Evolutionary conservation across 2,888 invertebrate genomes (phyloP), one percentile per base, ranked within the genome.

Genomic region (Crematogaster levior): DNA sequence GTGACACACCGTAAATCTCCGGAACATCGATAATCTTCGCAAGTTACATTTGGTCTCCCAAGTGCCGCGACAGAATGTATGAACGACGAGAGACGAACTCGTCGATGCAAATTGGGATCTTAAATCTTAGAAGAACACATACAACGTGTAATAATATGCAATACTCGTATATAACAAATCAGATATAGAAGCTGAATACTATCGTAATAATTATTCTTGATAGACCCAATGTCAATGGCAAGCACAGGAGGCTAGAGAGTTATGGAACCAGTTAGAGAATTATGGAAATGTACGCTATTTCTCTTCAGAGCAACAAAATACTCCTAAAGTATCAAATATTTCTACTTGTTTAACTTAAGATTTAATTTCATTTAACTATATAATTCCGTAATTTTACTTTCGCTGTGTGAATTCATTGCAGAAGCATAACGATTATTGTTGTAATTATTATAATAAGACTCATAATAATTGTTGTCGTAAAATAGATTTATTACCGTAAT

Each of bases 1-100:
- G 46, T 84, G 89, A 82, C 88, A 83, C 82, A 82, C 74, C 86
- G 86, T 89, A 89, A 89, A 89, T 89, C 89, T 82, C 65, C 24
- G 60, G 51, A 40, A 68, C 81, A 65, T 84, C 88, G 85, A 89
- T 86, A 60, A 37, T 65, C 30, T 46, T 24, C 18, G 12, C 79
- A 61, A 15, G 60, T 53, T n/a, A n/a, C n/a, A 83, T 66, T 58
- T 75, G 46, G 24, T 43, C 27, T 18, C 30, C 10, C 37, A 40
- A 21, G 48, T 24, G 43, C 48, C 51, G 63, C 60, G 37, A 63
- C 24, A 46, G 46, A 74, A 48, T 34, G 48, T 37, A 58, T 12
- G 61, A 63, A 21, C 10, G 37, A 7, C 37, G 4, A 34, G 24
- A 74, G 34, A 27, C 24, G n/a, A 9, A 53, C 21, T 73, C 60